phyloP scores from a whole-genome alignment of 2,113 vertebrate genomes.

The Vulpes vulpes region DNA sequence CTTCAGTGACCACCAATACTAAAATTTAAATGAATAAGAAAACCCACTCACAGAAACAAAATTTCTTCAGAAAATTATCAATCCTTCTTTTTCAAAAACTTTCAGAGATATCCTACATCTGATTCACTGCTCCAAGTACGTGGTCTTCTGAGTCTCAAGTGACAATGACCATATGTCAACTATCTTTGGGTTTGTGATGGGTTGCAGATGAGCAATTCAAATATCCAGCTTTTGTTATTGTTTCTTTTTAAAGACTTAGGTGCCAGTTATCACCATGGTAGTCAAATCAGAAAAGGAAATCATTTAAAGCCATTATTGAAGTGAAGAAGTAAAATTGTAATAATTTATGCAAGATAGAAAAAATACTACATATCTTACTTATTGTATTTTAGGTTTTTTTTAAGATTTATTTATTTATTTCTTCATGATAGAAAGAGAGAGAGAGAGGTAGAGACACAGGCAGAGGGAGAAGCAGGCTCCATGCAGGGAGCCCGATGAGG shows the following conservation, averaged over 20 bases:
- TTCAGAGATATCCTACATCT: neutral
- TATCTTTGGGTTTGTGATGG: neutral
- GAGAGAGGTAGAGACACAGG: too few relatives aligned
- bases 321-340: neutral
- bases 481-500: too few relatives aligned
- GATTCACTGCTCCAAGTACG: neutral
- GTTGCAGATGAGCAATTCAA: neutral
- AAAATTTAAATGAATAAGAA: neutral
- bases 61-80: neutral
- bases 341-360: neutral
- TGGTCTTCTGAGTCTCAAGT: neutral
- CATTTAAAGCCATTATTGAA: neutral
- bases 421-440: too few relatives aligned
- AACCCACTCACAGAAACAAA: neutral
- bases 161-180: neutral
- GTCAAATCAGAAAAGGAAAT: neutral
- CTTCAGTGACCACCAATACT: neutral
- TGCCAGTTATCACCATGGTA: neutral
- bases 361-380: neutral
- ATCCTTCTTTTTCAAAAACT: neutral
- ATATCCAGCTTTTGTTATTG: neutral
- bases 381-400: neutral
- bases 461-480: too few relatives aligned
- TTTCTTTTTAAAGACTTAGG: neutral
- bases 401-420: too few relatives aligned